Base-by-base conservation (phyloP, 2,797 vertebrate genomes). In the Notoglanidium macrostoma region DNA sequence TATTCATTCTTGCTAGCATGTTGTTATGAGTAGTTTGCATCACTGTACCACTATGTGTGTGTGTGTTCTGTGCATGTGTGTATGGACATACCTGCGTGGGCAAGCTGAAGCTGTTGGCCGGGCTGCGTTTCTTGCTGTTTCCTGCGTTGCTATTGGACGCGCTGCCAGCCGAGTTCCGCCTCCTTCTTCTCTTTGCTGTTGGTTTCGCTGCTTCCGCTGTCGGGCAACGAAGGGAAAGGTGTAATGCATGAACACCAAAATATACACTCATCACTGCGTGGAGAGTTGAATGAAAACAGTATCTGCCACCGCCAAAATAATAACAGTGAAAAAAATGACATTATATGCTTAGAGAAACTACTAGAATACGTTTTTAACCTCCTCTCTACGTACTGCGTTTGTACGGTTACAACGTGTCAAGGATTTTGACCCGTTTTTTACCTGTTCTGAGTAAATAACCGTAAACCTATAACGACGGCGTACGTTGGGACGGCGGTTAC, bases 121-220 rank as follows among this genome's bases (percentile, higher is more conserved):
- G 97, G 86, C 97, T 99, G 94, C 99, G 99, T 96, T 99, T 99
- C 96, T 99, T 99, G 96, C 98, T 99, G 96, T 97, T 99, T 94
- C 98, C 98, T 32, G 97, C 97, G 0, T 96, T 97, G 0, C 96
- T 97, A 46, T 98, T 99, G 95, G 99, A 98, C 90, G 98, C 99
- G 93, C 97, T 99, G 90, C 98, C 98, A 11, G 98, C 98, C 0
- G 98, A 99, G 97, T 99, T 99, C 96, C 99, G 99, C 92, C 98
- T 96, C 97, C 99, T 99, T 96, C 98, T 96, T 92, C 98, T 96
- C 90, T 99, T 99, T 94, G 97, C 97, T 85, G 98, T 97, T 88
- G 98, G 95, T 95, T 99, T 96, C 2, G 98, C 97, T 59, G 98
- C 97, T 91, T 99, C 98, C 86, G 98, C 98, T 99, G 92, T 86